Evolutionary conservation across 2,888 invertebrate species (phyloP), one percentile per base, ranked within the genome.

Genomic region (Actias luna): DNA sequence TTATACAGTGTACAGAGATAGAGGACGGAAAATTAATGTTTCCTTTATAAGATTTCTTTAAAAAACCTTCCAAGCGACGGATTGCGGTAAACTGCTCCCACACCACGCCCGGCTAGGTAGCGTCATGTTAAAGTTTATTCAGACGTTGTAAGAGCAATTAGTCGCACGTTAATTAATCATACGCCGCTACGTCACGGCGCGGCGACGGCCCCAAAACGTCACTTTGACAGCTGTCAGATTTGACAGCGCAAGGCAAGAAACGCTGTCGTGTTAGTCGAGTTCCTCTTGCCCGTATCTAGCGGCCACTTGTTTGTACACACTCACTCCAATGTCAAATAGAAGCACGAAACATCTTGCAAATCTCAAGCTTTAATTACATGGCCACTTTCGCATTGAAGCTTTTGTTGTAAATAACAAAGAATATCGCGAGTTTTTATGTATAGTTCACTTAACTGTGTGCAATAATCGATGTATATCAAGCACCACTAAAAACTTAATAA

Each of bases 181-280:
- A 65, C 70, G 70, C 67, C 68, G 70, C 75, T 82, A 75, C 73
- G 79, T 85, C 87, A 83, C 73, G 72, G 69, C 74, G 70, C 73
- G 78, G 65, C 77, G 84, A 84, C 84, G 82, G 79, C 77, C 72
- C 77, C 74, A 67, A 60, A n/a, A 66, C 77, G 87, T 84, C 86
- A 78, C 65, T 69, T 69, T 85, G 84, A 83, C 83, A 83, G 73
- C 75, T 82, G 87, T 83, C 85, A 84, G 60, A 18, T 55, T 10
- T 55, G 55, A 55, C 55, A 55, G 55, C 55, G 10, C 55, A 29
- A 55, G 55, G 55, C 29, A 29, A 55, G 55, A 55, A 29, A 7
- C 16, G 46, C 25, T 50, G 46, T 50, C 46, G 25, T 22, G 16
- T 29, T 12, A 18, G 5, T n/a, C 7, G 29, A 16, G 29, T 8